Evolutionary conservation across 1,140 invertebrate genomes (phyloP), one percentile per base, ranked within the genome.

Genomic region (Brachionus sp.): DNA sequence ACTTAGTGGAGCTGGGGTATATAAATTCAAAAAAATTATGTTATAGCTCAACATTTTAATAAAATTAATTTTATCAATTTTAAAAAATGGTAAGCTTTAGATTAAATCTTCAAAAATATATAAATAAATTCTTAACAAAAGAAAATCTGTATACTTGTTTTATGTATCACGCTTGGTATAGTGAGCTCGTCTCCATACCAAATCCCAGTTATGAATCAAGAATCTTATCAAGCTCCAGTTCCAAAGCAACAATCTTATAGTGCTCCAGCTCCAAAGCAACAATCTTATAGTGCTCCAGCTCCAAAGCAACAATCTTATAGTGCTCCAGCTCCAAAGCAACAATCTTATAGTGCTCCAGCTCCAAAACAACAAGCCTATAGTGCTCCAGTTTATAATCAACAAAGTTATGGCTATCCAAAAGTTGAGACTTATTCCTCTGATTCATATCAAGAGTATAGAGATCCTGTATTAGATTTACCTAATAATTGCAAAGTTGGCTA

Each of bases 401-500:
- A n/a, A 57, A 16, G 1, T 57, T 46, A 46, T 46, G 44, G 10
- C 1, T 10, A 10, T n/a, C 44, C 44, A 5, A n/a, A 29, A 29
- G 29, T 29, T 29, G 29, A 29, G 3, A 19, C 50, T 6, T 57
- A 57, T 23, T 57, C 50, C 1, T 3, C 50, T 25, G 16, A 57
- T 19, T 19, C 50, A 19, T 57, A 70, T 39, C 66, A 70, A 39
- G 66, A 70, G 7, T 70, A 70, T 9, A 42, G 35, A 9, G 66
- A 70, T 10, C 66, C 66, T 19, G 66, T 39, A 19, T 70, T 70
- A 70, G 70, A 75, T 46, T 46, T 75, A 23, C 39, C 39, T 16
- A 80, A 80, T 35, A 80, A 50, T 37, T 80, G 77, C 25, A 57
- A 29, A 80, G 29, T 62, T 64, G 77, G 77, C 10, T 66, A 80